Evolutionary conservation across 2,113 vertebrate species (phyloP).

Genomic region (Lycaon pictus): DNA sequence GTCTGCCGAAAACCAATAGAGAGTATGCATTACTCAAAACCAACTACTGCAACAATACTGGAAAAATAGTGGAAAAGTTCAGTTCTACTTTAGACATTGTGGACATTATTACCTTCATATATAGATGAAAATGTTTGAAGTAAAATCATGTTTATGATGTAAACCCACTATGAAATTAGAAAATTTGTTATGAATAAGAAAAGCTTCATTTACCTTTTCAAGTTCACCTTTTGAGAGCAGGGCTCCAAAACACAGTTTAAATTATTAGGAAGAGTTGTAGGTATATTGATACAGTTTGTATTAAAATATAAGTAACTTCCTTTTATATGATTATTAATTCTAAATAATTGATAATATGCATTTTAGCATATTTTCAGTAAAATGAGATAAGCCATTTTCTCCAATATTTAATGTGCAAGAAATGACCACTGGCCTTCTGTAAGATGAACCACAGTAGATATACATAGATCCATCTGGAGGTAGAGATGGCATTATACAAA

Average conservation of each 20-base stretch:
- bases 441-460: neutral
- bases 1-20: neutral
- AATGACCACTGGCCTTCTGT: neutral
- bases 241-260: neutral
- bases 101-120: neutral
- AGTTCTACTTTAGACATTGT: neutral
- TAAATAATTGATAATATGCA: neutral
- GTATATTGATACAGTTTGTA: neutral
- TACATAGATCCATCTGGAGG: neutral
- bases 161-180: neutral
- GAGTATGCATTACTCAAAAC: neutral
- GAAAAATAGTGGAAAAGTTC: neutral
- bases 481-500: neutral
- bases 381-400: neutral
- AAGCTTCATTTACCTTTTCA: neutral
- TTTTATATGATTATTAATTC: neutral
- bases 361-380: neutral
- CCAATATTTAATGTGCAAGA: neutral
- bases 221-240: neutral
- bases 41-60: neutral
- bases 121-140: constrained; percentile 22
- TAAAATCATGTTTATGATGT: neutral
- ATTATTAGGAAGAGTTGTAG: neutral
- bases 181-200: neutral
- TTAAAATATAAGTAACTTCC: neutral